Conservation (phyloP, 2,797 vertebrate species). For the Poecile montanus region DNA sequence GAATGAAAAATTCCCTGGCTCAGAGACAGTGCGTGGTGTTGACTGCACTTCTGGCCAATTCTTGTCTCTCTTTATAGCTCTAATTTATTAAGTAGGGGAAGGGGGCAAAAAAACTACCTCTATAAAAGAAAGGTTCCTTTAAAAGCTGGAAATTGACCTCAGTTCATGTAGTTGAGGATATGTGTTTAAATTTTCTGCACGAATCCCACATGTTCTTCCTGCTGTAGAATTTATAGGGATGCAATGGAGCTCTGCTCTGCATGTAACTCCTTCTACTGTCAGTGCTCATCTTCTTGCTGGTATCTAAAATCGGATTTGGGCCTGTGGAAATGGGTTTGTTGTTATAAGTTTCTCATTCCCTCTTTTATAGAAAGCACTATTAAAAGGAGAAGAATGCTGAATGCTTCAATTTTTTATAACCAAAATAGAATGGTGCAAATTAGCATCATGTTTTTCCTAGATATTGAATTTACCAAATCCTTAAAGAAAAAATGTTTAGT, state of each 20-base stretch:
- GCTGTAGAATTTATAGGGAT: neutral
- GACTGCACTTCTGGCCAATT: neutral
- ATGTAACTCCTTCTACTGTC: neutral
- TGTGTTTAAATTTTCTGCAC: neutral
- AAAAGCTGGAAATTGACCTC: neutral
- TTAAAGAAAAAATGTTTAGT: neutral
- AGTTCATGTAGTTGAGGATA: neutral
- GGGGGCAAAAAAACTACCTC: neutral
- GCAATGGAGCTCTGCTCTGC: neutral
- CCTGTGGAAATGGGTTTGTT: neutral
- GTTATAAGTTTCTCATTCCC: neutral
- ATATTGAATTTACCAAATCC: neutral
- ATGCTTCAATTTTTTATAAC: neutral
- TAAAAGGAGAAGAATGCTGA: neutral
- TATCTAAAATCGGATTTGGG: neutral
- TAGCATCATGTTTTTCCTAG: neutral
- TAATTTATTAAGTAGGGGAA: neutral
- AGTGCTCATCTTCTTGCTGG: neutral
- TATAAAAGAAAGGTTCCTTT: neutral
- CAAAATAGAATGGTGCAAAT: neutral
- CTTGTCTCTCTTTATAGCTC: neutral
- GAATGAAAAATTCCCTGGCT: neutral
- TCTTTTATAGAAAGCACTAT: neutral
- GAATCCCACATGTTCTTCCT: neutral
- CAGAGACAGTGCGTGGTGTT: neutral